Base-by-base conservation (phyloP, 2,888 invertebrate species). In the Drosophila quinaria region DNA sequence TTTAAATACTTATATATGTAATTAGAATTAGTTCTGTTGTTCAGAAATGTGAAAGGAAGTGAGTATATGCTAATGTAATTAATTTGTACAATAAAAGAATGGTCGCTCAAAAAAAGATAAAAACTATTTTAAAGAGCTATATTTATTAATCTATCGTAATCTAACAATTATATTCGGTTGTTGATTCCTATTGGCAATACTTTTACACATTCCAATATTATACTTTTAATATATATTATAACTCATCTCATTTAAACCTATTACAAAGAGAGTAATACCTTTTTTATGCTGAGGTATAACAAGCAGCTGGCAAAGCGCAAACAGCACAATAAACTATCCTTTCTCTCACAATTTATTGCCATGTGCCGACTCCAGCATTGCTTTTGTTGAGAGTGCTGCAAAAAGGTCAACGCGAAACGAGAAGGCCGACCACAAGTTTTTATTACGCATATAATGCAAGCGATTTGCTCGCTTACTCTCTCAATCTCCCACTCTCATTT, bases 401-500 rank as follows among this genome's bases (percentile, higher is more conserved):
- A 75, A 81, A 88, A 90, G 90, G 90, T 88, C 89, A 87, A 86
- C 77, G 66, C 49, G 2, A 11, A 22, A 60, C 15, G 35, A 51
- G 67, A 54, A 54, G 68, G 64, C 50, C 63, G 58, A 89, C 85
- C 90, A 75, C 90, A 88, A 85, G 86, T 88, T 86, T 89, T 90
- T 79, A 88, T 85, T 86, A 85, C 86, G 90, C 85, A 88, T 74
- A 88, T 86, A 89, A 85, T 81, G 88, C 77, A 75, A 75, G 67
- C 88, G 88, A 88, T 86, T 87, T 88, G 69, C 39, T 39, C 58
- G 52, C 52, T 46, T 49, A 25, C 13, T 37, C 37, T 11, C 37
- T 17, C n/a, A n/a, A n/a, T n/a, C n/a, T n/a, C n/a, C n/a, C 17
- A 15, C 49, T 22, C 29, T 75, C 74, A 87, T 87, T 87, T 89